Conservation (phyloP, 2,888 invertebrate species). For the Eilema depressum region DNA sequence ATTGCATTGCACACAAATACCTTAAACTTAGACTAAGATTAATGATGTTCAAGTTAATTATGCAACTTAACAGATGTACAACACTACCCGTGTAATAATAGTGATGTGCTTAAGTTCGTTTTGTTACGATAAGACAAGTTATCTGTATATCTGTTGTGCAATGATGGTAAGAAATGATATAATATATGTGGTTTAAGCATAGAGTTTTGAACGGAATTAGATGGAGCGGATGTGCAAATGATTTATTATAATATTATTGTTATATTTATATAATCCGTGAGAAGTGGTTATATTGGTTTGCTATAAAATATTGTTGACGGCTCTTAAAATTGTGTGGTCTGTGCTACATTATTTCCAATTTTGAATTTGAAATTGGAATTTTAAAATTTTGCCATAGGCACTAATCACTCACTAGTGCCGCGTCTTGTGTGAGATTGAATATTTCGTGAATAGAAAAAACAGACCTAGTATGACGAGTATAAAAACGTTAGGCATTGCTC, state of each 20-base stretch:
- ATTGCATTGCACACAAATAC: constrained; percentile 47
- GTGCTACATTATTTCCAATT: not conserved
- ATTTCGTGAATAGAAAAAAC: not conserved
- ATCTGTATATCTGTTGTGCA: constrained; percentile 66
- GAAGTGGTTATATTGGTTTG: not conserved
- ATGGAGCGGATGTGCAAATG: not conserved
- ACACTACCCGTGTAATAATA: constrained; percentile 46
- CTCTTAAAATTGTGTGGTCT: not conserved
- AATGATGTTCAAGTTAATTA: constrained; percentile 50
- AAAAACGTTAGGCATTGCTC: too few relatives aligned
- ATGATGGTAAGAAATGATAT: constrained; percentile 30
- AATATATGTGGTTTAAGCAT: constrained; percentile 5
- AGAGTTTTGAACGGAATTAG: not conserved
- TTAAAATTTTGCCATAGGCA: too few relatives aligned
- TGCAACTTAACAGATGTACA: constrained; percentile 40
- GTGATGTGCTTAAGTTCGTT: constrained; percentile 72
- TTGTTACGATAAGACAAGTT: constrained; percentile 62
- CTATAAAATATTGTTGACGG: not conserved
- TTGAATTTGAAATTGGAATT: not conserved
- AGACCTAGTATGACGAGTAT: too few relatives aligned
- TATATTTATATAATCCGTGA: not conserved
- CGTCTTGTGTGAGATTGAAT: not conserved
- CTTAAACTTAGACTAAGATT: constrained; percentile 42
- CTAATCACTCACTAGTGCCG: not conserved
- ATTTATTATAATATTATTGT: not conserved